Evolutionary conservation across 1,140 invertebrate species (phyloP), one percentile per base, ranked within the genome.

Genomic region (Octopus sinensis): DNA sequence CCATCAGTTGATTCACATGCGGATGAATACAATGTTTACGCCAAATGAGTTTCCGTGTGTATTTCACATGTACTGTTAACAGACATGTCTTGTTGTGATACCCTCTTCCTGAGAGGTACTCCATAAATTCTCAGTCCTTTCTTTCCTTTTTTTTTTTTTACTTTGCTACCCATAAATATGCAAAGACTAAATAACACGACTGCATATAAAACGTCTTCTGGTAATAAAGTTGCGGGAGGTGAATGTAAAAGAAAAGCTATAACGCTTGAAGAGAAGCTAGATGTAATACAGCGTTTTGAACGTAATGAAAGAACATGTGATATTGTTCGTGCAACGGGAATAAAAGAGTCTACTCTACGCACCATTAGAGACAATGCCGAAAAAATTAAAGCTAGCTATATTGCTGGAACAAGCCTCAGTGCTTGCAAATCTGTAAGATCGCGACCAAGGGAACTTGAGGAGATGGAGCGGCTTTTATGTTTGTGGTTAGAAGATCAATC

Each of bases 231-330:
- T 6, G 6, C 17, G 5, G 13, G 7, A 1, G 68, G 68, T 73
- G 68, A 73, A 13, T 9, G 68, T 73, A 73, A 73, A 73, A 9
- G 68, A 73, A 73, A 23, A 17, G 68, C 68, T 7, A 73, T 73
- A 73, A 73, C 68, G 5, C 68, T 73, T n/a, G 30, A 73, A 17
- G 68, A 73, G 30, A 73, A 73, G 13, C 68, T 73, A 9, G 68
- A 73, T 6, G 68, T 73, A n/a, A 9, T 73, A 9, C 17, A 73
- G 6, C 68, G 68, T 73, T 73, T 73, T 73, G 68, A 73, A 13
- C 13, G 68, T 17, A 73, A 73, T 10, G 68, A 73, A 73, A 73
- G 68, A 17, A 73, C 68, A 73, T 73, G 68, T 73, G 68, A 73
- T 17, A 73, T 73, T 17, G 68, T 73, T 17, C 68, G 68, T 73